These are phyloP conservation scores for Mizuhopecten yessoensis DNA, from an alignment of 1,140 invertebrate genomes.

Conservation along the genomic window DNA sequence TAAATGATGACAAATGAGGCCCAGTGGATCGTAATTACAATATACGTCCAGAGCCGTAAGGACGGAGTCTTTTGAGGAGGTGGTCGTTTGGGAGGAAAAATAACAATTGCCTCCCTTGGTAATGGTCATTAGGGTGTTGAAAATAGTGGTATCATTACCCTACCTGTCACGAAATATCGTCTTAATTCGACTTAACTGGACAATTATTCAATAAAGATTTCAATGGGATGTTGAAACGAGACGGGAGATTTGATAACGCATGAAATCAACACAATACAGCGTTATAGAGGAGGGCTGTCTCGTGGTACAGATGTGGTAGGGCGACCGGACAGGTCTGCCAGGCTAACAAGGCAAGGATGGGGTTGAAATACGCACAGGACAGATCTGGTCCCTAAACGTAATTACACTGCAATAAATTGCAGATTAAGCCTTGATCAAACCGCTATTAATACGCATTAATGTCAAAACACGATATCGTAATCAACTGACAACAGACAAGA, in stretches of 20 bases:
- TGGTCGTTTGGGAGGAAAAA: constrained; percentile 2
- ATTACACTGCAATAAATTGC: constrained; percentile 7
- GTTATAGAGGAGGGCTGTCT: neutral
- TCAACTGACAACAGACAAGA: neutral
- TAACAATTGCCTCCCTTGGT: neutral
- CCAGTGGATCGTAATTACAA: constrained; percentile 20
- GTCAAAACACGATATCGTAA: constrained; percentile 17
- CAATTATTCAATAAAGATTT: constrained; percentile 36
- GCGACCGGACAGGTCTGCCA: neutral
- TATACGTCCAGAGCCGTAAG: constrained; percentile 2
- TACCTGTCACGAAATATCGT: constrained; percentile 17
- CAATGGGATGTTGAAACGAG: constrained; percentile 30
- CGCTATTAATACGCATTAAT: constrained; percentile 39
- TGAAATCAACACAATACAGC: neutral
- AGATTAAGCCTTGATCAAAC: constrained; percentile 23
- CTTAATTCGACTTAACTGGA: constrained; percentile 34
- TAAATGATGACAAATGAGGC: constrained; percentile 25
- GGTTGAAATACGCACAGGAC: neutral
- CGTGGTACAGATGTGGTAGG: neutral
- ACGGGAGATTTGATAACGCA: constrained; percentile 14
- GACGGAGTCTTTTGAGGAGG: constrained; percentile 11
- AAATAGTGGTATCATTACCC: neutral
- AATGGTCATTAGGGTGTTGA: constrained; percentile 5
- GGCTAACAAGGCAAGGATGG: neutral
- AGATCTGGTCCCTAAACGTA: constrained; percentile 24